Conservation (phyloP, 2,797 vertebrate species). For the Tokudaia muenninki region DNA sequence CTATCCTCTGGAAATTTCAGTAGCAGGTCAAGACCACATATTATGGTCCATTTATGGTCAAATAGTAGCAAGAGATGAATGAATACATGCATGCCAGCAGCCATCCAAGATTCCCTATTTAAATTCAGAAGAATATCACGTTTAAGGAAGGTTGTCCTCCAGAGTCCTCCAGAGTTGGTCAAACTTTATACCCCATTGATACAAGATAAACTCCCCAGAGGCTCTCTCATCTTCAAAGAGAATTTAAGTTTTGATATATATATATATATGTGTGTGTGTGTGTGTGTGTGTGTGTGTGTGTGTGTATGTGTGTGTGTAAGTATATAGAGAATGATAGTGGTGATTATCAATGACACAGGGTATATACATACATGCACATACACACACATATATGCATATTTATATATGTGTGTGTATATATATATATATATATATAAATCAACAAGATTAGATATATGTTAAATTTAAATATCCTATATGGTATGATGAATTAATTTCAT, state of each 20-base stretch:
- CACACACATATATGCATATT: too few species aligned
- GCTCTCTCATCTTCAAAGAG: background rate
- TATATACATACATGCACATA: too few species aligned
- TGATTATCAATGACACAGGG: background rate
- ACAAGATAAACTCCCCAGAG: background rate
- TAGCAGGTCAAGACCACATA: background rate
- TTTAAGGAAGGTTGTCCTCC: background rate
- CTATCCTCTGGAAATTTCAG: background rate
- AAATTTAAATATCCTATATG: background rate
- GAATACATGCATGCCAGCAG: background rate
- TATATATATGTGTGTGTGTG: background rate
- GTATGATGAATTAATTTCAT: background rate
- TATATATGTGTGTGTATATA: too few species aligned
- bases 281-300: too few species aligned
- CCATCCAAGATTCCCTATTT: too few species aligned
- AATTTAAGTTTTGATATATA: background rate
- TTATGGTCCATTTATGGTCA: background rate
- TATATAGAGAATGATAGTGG: background rate
- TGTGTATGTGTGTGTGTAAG: too few species aligned
- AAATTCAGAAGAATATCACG: background rate
- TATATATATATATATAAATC: background rate
- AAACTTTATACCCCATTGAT: background rate
- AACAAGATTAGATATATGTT: background rate
- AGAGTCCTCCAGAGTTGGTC: background rate
- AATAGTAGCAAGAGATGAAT: background rate